Base-by-base conservation (phyloP, 2,888 invertebrate species). In the Branchellion lobata region DNA sequence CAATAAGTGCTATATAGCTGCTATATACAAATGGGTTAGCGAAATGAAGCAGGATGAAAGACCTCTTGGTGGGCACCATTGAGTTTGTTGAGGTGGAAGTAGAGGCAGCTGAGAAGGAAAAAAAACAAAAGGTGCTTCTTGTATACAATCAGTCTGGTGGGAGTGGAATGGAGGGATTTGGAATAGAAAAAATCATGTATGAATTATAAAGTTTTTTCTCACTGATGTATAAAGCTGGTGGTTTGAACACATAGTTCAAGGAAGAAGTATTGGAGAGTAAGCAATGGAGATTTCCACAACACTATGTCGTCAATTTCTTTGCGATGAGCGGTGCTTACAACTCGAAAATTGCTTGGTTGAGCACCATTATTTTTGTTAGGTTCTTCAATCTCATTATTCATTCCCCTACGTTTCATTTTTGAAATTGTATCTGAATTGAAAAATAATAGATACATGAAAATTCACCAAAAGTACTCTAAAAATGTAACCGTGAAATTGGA, bases 401-500 rank as follows among this genome's bases (percentile, higher is more conserved):
- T 57, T 57, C 21, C 61, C 21, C 61, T 8, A 57, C 61, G 61
- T 57, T 57, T 57, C 61, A 57, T 57, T 18, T 57, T 57, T 57
- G 8, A 57, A 18, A 57, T 57, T 57, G 8, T 47, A 14, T 57
- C 61, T 57, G 61, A 18, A 18, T 18, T 57, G 5, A 57, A 57
- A 18, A 57, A 57, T 57, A 14, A n/a, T 40, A 14, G 14, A 40
- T 40, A 8, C 5, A n/a, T n/a, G n/a, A n/a, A n/a, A n/a, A n/a
- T n/a, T n/a, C n/a, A n/a, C n/a, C n/a, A n/a, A n/a, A n/a, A n/a
- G n/a, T n/a, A n/a, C n/a, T n/a, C n/a, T n/a, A n/a, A n/a, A n/a
- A n/a, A n/a, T n/a, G n/a, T n/a, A n/a, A n/a, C n/a, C n/a, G n/a
- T n/a, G n/a, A n/a, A n/a, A n/a, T n/a, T n/a, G n/a, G n/a, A n/a